Base-by-base conservation (phyloP, 2,888 invertebrate species). In the Bibio marci region DNA sequence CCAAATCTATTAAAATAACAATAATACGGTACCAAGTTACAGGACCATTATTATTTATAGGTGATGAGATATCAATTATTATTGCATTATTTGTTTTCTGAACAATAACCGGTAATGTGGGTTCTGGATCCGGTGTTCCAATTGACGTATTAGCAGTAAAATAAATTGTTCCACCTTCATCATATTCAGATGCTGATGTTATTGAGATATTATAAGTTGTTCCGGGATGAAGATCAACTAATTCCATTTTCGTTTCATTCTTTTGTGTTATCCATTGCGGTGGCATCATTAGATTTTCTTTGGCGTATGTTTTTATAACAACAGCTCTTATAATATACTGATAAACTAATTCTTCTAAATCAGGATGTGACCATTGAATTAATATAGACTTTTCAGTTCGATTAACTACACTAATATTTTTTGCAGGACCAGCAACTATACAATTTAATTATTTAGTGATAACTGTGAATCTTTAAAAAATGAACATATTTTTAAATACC, bases 31-130 rank as follows among this genome's bases (percentile, higher is more conserved):
- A 82, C 48, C 71, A 69, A 13, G 71, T 71, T 0, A 88, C 66
- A 0, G 88, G 88, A 0, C 88, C 88, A 53, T 80, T 79, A 32
- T 77, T 71, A 57, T 86, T 81, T 37, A 63, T 66, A 1, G 78
- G 74, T 45, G 76, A 68, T 10, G 72, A 67, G 25, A 90, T 65
- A 46, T 70, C 67, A 5, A 90, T 67, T 1, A 68, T 67, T 52
- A 85, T 73, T 38, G 70, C 71, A 11, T 69, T 67, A 7, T 72
- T 70, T 14, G 66, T 69, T 43, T 70, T 68, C 35, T 70, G 69
- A 11, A 75, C 48, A 14, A 87, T 66, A 49, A 65, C 63, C 18
- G 88, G 82, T 39, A 70, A 66, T 1, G 65, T 64, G 2, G 88
- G 88, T 41, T 70, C 69, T 1, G 83, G 81, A 44, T 73, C 73